Evolutionary conservation across 2,113 vertebrate genomes (phyloP).

Genomic region (Excalfactoria chinensis): DNA sequence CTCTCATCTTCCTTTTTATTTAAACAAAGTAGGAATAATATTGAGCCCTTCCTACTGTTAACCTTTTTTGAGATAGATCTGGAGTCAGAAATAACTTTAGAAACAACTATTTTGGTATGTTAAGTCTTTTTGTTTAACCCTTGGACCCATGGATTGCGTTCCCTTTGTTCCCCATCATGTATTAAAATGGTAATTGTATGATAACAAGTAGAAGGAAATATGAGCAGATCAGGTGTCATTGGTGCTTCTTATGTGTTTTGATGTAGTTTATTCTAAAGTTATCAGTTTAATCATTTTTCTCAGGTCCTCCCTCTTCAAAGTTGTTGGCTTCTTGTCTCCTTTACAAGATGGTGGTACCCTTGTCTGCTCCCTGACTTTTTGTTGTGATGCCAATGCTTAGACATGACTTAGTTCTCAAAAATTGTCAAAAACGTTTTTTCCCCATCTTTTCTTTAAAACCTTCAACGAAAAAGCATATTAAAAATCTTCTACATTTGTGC

Average conservation of each 20-base stretch:
- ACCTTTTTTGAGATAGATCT: background rate
- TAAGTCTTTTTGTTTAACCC: background rate
- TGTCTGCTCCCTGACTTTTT: background rate
- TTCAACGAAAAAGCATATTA: background rate
- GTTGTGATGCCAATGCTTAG: background rate
- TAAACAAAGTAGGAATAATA: background rate
- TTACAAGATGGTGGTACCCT: background rate
- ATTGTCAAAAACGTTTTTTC: background rate
- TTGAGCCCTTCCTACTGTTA: background rate
- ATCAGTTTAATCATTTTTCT: background rate
- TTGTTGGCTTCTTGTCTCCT: background rate
- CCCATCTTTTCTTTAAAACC: background rate
- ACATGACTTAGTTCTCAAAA: background rate
- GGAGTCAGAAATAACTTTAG: background rate
- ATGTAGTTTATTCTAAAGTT: background rate
- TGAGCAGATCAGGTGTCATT: background rate
- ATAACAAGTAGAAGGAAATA: background rate
- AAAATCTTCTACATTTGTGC: background rate
- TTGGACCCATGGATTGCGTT: background rate
- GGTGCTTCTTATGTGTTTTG: background rate
- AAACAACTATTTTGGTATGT: background rate
- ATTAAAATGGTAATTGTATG: background rate
- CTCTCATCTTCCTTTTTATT: background rate
- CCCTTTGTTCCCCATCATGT: background rate
- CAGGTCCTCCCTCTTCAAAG: background rate